Conservation (phyloP, 2,113 vertebrate genomes). For the Channa argus region DNA sequence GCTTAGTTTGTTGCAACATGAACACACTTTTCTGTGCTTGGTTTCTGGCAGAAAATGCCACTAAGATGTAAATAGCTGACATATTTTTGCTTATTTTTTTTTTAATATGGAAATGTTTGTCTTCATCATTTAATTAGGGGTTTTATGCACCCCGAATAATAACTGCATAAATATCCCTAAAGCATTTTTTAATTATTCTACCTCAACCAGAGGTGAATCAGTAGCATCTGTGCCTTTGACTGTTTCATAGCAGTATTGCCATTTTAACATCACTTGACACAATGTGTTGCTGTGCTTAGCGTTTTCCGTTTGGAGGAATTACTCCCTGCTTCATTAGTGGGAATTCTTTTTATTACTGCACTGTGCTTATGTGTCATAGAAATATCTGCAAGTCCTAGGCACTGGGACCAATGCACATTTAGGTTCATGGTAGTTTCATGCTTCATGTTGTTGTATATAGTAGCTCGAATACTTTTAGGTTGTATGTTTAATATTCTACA, state of each 20-base stretch:
- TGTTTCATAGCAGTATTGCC: background rate
- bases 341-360: background rate
- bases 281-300: background rate
- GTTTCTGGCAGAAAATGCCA: constrained; percentile 7
- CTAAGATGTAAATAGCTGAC: constrained; percentile 58
- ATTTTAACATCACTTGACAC: background rate
- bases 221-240: constrained; percentile 4
- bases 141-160: constrained; percentile 7
- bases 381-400: background rate
- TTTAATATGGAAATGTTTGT: constrained; percentile 21
- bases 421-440: background rate
- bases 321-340: background rate
- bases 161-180: constrained; percentile 35
- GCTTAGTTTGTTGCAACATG: constrained; percentile 20
- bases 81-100: constrained; percentile 35
- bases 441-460: too few species aligned
- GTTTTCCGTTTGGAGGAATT: background rate
- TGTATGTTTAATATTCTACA: too few species aligned
- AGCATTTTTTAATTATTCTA: constrained; percentile 37
- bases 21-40: constrained; percentile 5
- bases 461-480: too few species aligned
- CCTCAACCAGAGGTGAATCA: constrained; percentile 19
- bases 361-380: background rate
- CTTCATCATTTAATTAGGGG: constrained; percentile 9
- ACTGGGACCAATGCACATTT: background rate